A percentile compares a stretch with the other conserved stretches of the same genome.
Conservation (phyloP, 64 coral and sea anemone species). For the Hydrozoanthus tunicans region DNA sequence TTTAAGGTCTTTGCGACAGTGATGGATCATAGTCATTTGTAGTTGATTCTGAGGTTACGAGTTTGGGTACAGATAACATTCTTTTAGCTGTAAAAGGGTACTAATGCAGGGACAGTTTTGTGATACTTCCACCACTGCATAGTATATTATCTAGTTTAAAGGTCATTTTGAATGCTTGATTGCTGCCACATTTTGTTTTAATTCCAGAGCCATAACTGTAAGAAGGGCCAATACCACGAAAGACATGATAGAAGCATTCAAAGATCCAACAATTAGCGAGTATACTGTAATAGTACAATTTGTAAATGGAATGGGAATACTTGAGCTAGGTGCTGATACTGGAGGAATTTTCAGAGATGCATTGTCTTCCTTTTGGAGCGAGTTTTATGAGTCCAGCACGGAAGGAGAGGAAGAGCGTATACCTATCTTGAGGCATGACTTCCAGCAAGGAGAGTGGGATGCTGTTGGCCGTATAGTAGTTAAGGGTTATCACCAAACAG, state of each 20-base stretch:
- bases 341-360: constrained; percentile 13
- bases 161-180: neutral
- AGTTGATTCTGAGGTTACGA: neutral
- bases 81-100: neutral
- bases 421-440: constrained; percentile 1
- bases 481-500: constrained; percentile 29
- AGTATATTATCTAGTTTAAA: constrained; percentile 8
- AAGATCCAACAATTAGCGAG: constrained; percentile 6
- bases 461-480: constrained; percentile 5
- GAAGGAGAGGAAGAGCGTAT: constrained; percentile 26
- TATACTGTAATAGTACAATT: neutral
- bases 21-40: neutral
- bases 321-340: constrained; percentile 4
- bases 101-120: constrained; percentile 1
- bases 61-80: neutral
- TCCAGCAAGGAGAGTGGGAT: constrained; percentile 11
- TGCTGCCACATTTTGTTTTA: neutral
- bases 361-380: neutral
- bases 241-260: constrained; percentile 26
- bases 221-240: constrained; percentile 12
- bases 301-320: constrained; percentile 17
- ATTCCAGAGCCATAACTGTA: constrained; percentile 16
- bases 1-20: neutral
- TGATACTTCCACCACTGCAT: constrained; percentile 9
- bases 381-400: constrained; percentile 9